Base-by-base conservation (phyloP, 2,888 invertebrate genomes). In the Ferdinandea cuprea region DNA sequence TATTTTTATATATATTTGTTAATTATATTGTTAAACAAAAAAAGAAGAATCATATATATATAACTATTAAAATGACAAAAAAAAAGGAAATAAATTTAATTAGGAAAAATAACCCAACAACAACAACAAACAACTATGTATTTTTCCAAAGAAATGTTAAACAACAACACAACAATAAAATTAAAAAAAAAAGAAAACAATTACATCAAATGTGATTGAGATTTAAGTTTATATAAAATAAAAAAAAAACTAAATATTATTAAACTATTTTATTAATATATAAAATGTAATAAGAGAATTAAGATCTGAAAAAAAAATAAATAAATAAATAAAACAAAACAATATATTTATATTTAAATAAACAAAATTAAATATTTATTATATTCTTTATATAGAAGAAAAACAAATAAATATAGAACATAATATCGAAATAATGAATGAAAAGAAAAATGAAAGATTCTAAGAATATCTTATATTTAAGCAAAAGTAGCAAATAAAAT, bases 1-100 rank as follows among this genome's bases (percentile, higher is more conserved):
- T 87, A 87, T 87, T 87, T 87, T 87, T 87, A 86, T 87, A 87
- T 86, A 87, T 87, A 87, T 86, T 87, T 87, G 87, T 87, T 87
- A 86, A 87, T 86, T 86, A 86, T 86, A 86, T 86, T 86, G 86
- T 86, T 86, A 86, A 86, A 85, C 61, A 85, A 83, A 85, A 79
- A 76, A 79, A 76, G n/a, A 25, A 25, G 83, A 79, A 72, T 71
- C 77, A 78, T 83, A 83, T 78, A 81, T 81, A 83, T 81, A 85
- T 81, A 78, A 80, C 85, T 79, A 86, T 77, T 71, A 77, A 85
- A 73, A 83, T 56, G 59, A 54, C 54, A 44, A 32, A 66, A 58
- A 44, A 32, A 66, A 58, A 74, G 13, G 54, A 74, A 66, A 52
- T 56, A 48, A 54, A 66, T 68, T 42, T 74, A 72, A 71, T 65